Conservation (phyloP, 1,140 invertebrate genomes). For the Helicoverpa zea region DNA sequence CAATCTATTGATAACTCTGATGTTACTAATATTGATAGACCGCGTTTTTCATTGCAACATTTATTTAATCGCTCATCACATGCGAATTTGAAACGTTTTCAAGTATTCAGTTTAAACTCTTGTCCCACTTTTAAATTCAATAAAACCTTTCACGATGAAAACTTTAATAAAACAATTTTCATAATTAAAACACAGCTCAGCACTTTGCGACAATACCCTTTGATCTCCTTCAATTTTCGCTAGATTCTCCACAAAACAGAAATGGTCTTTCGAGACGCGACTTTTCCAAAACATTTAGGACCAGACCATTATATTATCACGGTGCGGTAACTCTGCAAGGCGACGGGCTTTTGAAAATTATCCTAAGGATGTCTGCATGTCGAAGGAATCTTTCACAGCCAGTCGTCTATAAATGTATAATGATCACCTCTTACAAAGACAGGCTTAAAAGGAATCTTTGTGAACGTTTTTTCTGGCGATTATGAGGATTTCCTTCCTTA, state of each 20-base stretch:
- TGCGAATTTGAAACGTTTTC: slow-evolving; percentile 5
- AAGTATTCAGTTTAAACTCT: neutral
- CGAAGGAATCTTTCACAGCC: slow-evolving; percentile 71
- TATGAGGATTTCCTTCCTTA: slow-evolving; percentile 21
- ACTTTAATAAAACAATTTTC: neutral
- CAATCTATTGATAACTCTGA: too few relatives aligned
- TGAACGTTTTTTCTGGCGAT: slow-evolving; percentile 42
- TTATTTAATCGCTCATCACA: neutral
- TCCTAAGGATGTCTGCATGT: slow-evolving; percentile 58
- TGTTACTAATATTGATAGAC: too few relatives aligned
- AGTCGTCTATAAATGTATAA: slow-evolving; percentile 81
- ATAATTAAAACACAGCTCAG: slow-evolving; percentile 23
- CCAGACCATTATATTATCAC: slow-evolving; percentile 79
- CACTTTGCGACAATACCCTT: slow-evolving; percentile 24
- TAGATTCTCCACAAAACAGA: slow-evolving; percentile 11
- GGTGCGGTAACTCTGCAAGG: slow-evolving; percentile 70
- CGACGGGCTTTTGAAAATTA: slow-evolving; percentile 69
- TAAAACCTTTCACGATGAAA: neutral
- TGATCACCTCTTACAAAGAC: slow-evolving; percentile 58
- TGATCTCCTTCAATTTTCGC: slow-evolving; percentile 29
- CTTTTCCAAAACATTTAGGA: slow-evolving; percentile 56
- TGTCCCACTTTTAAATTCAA: neutral
- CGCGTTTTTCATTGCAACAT: neutral
- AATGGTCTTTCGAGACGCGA: slow-evolving; percentile 27
- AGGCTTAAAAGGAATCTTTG: slow-evolving; percentile 45